Base-by-base conservation (phyloP, 64 coral and sea anemone genomes). In the Porites australiensis region DNA sequence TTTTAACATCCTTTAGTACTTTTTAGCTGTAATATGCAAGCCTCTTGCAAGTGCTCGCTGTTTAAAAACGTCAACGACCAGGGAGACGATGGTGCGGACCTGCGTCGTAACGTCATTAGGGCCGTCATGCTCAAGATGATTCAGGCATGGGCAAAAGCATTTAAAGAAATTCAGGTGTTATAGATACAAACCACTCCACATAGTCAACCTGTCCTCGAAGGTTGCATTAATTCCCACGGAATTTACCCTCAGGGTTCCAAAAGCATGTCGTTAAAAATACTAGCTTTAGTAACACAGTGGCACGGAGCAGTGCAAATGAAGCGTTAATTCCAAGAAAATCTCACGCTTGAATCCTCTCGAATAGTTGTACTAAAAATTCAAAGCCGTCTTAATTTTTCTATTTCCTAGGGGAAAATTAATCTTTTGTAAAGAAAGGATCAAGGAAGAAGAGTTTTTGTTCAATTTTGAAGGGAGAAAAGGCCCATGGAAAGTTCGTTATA, bases 281-380 rank as follows among this genome's bases (percentile, higher is more conserved):
- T 84, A 50, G 18, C 63, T 2, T 52, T 10, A 7, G 45, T 50
- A 45, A 67, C 44, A 14, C 47, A n/a, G 46, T 13, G 50, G 81
- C 50, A 84, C 44, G 51, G 69, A 6, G 5, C 63, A n/a, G 63
- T 50, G 61, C 27, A 6, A 84, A 84, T 68, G 81, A 84, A 43
- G 62, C 81, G 81, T 84, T 68, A 46, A 84, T 84, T 84, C 81
- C 63, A 50, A 84, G 81, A 84, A 84, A 84, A 12, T 15, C 45
- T 7, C 62, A 84, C 46, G 61, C 81, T 50, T 69, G 13, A 68
- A 69, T 13, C 64, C 37, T 82, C 58, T 49, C 14, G 3, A 65
- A 47, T 50, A 16, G 61, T 67, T 18, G 45, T 2, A 78, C 16
- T 9, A 68, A n/a, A 43, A 64, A 18, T 14, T 14, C 16, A 15